A percentile compares a stretch with the other conserved stretches of the same genome.
Evolutionary conservation across 2,888 invertebrate species (phyloP).

Genomic region (Strigamia crassipes): DNA sequence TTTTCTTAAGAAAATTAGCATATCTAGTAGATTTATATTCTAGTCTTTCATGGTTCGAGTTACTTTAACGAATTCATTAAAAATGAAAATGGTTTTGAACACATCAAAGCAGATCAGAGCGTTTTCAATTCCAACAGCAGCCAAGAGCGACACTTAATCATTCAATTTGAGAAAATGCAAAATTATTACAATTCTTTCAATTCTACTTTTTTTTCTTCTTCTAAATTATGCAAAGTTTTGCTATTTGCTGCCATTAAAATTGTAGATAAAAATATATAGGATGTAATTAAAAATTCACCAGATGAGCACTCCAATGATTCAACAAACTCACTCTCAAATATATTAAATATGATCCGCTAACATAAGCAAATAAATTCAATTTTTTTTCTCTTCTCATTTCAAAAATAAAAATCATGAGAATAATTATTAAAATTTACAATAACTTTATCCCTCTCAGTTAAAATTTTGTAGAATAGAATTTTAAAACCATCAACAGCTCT

Average conservation of each 20-base stretch:
- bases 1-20: neutral
- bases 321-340: neutral
- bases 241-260: neutral
- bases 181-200: neutral
- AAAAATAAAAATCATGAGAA: slow-evolving; percentile 7
- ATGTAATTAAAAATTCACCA: neutral
- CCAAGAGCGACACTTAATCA: neutral
- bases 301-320: neutral
- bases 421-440: slow-evolving; percentile 14
- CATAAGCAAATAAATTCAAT: neutral
- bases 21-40: neutral
- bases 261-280: slow-evolving; percentile 1
- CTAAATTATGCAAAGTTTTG: neutral
- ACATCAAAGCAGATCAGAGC: slow-evolving; percentile 1
- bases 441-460: neutral
- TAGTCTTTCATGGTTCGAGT: slow-evolving; percentile 37
- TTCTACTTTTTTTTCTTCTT: neutral
- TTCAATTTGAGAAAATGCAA: neutral
- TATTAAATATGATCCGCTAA: neutral
- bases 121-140: neutral
- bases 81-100: slow-evolving; percentile 31
- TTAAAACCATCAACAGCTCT: slow-evolving; percentile 45
- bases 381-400: neutral
- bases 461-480: slow-evolving; percentile 44
- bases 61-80: neutral